These are phyloP conservation scores for Apantesis nais DNA, from an alignment of 2,888 invertebrate species.

Conservation along the genomic window DNA sequence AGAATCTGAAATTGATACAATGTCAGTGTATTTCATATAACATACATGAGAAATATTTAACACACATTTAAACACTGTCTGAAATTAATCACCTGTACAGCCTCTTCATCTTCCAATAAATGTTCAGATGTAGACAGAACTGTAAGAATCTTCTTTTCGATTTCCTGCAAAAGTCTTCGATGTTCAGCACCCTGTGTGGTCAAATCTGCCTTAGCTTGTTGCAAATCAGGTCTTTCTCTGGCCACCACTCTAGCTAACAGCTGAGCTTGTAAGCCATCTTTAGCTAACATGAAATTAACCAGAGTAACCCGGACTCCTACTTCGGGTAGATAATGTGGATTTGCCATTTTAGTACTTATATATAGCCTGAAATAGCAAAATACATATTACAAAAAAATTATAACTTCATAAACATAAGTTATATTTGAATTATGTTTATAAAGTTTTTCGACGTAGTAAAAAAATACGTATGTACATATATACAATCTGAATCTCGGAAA, in stretches of 20 bases:
- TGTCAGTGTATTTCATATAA: not conserved
- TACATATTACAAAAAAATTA: too few relatives aligned
- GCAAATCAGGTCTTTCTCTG: conserved; percentile 95
- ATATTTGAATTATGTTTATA: too few relatives aligned
- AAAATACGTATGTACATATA: too few relatives aligned
- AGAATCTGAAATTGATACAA: conserved; percentile 85
- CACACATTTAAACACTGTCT: not conserved
- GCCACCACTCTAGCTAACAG: conserved; percentile 96
- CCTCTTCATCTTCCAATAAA: conserved; percentile 95
- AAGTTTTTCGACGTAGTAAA: too few relatives aligned
- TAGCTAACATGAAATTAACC: conserved; percentile 97
- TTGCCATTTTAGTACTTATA: conserved; percentile 96
- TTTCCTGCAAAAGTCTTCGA: conserved; percentile 92
- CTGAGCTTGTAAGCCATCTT: conserved; percentile 95
- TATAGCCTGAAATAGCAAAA: conserved; percentile 87
- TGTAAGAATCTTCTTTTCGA: conserved; percentile 95
- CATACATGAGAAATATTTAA: not conserved
- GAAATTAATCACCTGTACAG: conserved; percentile 86
- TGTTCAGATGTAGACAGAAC: conserved; percentile 82
- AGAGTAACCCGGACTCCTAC: conserved; percentile 96
- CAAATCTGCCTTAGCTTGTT: conserved; percentile 94
- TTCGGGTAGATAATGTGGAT: conserved; percentile 97
- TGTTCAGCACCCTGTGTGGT: conserved; percentile 95
- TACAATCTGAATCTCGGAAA: too few relatives aligned
- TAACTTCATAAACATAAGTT: too few relatives aligned